Conservation (phyloP, 2,888 invertebrate genomes). For the Aphodius sticticus region DNA sequence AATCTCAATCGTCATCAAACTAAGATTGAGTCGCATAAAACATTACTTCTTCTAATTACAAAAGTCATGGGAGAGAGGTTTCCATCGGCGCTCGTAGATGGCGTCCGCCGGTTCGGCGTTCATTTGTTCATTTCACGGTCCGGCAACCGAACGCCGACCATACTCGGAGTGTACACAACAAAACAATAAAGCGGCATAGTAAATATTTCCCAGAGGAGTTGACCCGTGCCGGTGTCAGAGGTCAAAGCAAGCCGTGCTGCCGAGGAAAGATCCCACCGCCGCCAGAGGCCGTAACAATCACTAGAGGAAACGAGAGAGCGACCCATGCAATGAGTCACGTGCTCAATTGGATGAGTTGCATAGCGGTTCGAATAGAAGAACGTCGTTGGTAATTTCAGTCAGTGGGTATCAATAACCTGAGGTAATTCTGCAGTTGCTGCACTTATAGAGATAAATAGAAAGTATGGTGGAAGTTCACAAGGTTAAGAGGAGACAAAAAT, state of each 20-base stretch:
- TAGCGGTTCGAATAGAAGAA: background rate
- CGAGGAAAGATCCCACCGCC: slow-evolving; percentile 26
- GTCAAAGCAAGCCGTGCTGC: slow-evolving; percentile 51
- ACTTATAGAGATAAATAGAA: too few species aligned
- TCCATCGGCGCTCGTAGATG: background rate
- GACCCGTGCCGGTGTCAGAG: slow-evolving; percentile 55
- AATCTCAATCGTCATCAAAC: background rate
- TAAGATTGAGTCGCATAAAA: background rate
- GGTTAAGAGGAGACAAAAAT: too few species aligned
- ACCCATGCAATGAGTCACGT: slow-evolving; percentile 21
- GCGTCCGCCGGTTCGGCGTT: background rate
- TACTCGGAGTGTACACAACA: slow-evolving; percentile 10
- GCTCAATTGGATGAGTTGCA: background rate
- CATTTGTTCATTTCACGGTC: slow-evolving; percentile 4
- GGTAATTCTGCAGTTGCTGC: too few species aligned
- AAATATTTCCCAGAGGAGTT: slow-evolving; percentile 47
- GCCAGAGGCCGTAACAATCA: background rate
- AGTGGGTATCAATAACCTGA: background rate
- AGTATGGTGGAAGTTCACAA: too few species aligned
- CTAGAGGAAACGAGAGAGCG: background rate
- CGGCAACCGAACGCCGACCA: background rate
- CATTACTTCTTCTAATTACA: background rate
- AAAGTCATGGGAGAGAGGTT: background rate
- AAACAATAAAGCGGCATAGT: slow-evolving; percentile 27
- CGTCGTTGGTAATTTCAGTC: background rate